These are phyloP conservation scores for Nasua narica DNA, from an alignment of 2,797 vertebrate species.

Conservation along the genomic window DNA sequence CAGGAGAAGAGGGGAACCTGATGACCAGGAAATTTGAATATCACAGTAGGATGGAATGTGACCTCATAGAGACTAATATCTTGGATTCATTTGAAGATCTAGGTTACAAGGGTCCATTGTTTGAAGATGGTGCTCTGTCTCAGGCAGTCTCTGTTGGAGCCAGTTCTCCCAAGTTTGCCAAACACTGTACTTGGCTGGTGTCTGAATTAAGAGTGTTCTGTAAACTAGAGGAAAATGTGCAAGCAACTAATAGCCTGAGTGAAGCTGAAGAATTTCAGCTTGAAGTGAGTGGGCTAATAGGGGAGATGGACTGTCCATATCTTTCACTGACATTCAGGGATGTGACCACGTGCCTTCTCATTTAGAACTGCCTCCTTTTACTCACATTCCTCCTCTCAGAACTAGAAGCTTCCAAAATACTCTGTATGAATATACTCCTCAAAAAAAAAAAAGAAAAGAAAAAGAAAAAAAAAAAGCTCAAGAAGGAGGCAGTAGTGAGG, in stretches of 20 bases:
- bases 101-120: conserved; percentile 95
- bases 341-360: conserved; percentile 91
- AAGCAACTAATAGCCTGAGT: conserved; percentile 93
- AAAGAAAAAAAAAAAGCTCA: conserved; percentile 81
- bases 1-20: conserved; percentile 66
- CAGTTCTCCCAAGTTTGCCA: conserved; percentile 94
- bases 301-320: conserved; percentile 95
- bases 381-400: conserved; percentile 97
- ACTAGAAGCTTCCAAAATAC: conserved; percentile 96
- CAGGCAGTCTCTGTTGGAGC: conserved; percentile 89
- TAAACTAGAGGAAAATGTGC: conserved; percentile 95
- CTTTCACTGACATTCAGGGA: conserved; percentile 90
- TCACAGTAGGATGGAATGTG: conserved; percentile 83
- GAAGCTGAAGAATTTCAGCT: conserved; percentile 96
- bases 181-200: conserved; percentile 95
- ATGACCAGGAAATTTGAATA: conserved; percentile 54
- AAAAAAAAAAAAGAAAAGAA: conserved; percentile 81
- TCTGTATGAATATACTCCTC: conserved; percentile 90
- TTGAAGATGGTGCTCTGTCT: conserved; percentile 92
- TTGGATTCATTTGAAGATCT: conserved; percentile 94
- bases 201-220: conserved; percentile 93
- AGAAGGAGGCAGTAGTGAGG: conserved; percentile 90
- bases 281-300: conserved; percentile 95
- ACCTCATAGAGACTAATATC: conserved; percentile 93
- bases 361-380: conserved; percentile 93